These are phyloP conservation scores for Mus spretus DNA, from an alignment of 2,797 vertebrate species.

Conservation along the genomic window DNA sequence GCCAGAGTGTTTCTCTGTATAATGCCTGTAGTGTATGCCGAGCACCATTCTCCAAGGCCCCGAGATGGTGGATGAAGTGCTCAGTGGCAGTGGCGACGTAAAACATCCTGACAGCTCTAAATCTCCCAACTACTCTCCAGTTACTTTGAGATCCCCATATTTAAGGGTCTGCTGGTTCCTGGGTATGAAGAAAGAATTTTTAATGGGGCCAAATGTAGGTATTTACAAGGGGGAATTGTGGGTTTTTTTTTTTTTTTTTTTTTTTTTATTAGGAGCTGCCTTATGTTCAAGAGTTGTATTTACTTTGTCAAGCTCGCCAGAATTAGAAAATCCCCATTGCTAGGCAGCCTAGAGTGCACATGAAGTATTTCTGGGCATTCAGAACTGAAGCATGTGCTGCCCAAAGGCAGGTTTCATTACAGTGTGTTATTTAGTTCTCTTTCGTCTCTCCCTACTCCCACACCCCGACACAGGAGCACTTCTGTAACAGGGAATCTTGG, in stretches of 20 bases:
- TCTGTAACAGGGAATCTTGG: conserved; percentile 69
- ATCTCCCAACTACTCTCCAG: conserved; percentile 49
- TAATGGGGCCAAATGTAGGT: conserved; percentile 84
- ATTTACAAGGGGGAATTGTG: conserved; percentile 80
- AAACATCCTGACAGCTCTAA: conserved; percentile 61
- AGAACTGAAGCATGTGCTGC: conserved; percentile 82
- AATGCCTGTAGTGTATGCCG: conserved; percentile 48
- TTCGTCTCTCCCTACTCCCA: conserved; percentile 75
- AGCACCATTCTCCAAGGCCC: conserved; percentile 51
- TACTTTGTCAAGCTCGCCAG: conserved; percentile 87
- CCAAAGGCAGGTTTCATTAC: conserved; percentile 86
- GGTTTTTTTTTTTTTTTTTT: neutral
- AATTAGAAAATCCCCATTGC: conserved; percentile 87
- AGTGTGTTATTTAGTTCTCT: conserved; percentile 70
- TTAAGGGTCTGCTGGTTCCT: conserved; percentile 85
- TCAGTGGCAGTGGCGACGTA: conserved; percentile 14
- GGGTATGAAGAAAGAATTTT: conserved; percentile 82
- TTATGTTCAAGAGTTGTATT: conserved; percentile 82
- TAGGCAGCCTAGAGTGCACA: conserved; percentile 85
- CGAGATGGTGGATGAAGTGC: conserved; percentile 23
- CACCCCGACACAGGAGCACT: neutral
- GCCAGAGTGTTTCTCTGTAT: conserved; percentile 38
- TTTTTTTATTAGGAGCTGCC: conserved; percentile 82
- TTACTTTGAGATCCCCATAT: conserved; percentile 73
- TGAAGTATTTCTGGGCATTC: conserved; percentile 86